Conservation (phyloP, 2,888 invertebrate species). For the Esperia sulphurella region DNA sequence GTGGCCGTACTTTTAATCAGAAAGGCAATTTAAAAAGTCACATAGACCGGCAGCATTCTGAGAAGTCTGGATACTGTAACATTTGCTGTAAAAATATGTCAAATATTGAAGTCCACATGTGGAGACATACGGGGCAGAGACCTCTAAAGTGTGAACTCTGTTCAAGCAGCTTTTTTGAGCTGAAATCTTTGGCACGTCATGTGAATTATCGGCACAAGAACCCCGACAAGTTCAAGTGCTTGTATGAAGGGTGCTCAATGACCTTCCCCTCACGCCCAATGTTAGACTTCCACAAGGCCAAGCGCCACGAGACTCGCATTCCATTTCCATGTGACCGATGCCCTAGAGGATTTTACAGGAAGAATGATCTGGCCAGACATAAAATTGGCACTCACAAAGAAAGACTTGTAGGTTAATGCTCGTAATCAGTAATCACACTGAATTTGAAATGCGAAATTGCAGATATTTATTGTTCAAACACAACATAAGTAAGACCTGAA, state of each 20-base stretch:
- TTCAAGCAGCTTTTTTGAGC: slow-evolving; percentile 49
- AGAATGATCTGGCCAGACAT: slow-evolving; percentile 63
- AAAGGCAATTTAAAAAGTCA: slow-evolving; percentile 76
- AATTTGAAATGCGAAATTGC: too few relatives aligned
- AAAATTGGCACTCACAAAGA: slow-evolving; percentile 59
- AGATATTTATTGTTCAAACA: too few relatives aligned
- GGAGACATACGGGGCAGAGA: slow-evolving; percentile 73
- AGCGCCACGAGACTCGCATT: slow-evolving; percentile 50
- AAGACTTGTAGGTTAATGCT: slow-evolving; percentile 27
- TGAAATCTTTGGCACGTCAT: slow-evolving; percentile 54
- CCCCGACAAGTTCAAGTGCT: slow-evolving; percentile 52
- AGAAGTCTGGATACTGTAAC: slow-evolving; percentile 72
- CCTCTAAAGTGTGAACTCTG: slow-evolving; percentile 62
- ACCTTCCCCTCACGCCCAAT: slow-evolving; percentile 57
- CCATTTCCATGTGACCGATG: slow-evolving; percentile 60
- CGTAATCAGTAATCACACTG: slow-evolving; percentile 38
- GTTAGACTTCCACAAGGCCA: slow-evolving; percentile 56
- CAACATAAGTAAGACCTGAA: too few relatives aligned
- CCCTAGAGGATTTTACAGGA: slow-evolving; percentile 61
- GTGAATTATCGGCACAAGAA: slow-evolving; percentile 57
- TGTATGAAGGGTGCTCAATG: slow-evolving; percentile 42
- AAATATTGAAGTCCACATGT: slow-evolving; percentile 75
- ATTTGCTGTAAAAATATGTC: slow-evolving; percentile 72
- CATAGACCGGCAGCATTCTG: slow-evolving; percentile 72
- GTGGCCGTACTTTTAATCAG: slow-evolving; percentile 57